Evolutionary conservation across 1,140 invertebrate species (phyloP).

Genomic region (Andricus grossulariae): DNA sequence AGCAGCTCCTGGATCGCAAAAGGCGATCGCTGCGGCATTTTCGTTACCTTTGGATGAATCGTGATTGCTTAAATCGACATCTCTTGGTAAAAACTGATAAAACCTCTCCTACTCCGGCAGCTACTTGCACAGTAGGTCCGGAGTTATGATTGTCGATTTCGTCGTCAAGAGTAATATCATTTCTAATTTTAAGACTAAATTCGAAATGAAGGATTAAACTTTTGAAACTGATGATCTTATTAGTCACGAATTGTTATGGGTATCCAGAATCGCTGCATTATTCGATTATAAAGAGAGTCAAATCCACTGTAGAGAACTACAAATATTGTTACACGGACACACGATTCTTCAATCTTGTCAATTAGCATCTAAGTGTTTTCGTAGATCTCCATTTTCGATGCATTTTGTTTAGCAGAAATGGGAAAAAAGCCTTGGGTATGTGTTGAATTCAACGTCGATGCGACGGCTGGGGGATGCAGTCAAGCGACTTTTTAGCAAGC

Average conservation of each 20-base stretch:
- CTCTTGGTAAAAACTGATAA: constrained; percentile 19
- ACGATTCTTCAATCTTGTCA: background rate
- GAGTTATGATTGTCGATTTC: background rate
- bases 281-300: background rate
- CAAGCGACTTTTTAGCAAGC: constrained; percentile 27
- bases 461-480: constrained; percentile 26
- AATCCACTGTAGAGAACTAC: background rate
- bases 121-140: constrained; percentile 19
- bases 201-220: constrained; percentile 1
- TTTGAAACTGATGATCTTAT: background rate
- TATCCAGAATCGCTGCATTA: background rate
- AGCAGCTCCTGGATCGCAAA: constrained; percentile 95
- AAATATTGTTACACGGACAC: background rate
- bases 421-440: too few relatives aligned
- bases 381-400: background rate
- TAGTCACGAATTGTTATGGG: background rate
- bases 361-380: constrained; percentile 11
- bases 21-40: constrained; percentile 89
- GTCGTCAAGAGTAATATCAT: constrained; percentile 32
- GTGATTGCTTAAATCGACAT: constrained; percentile 50
- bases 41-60: constrained; percentile 52
- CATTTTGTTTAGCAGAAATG: background rate
- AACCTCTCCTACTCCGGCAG: background rate
- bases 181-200: constrained; percentile 1
- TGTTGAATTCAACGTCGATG: background rate